Conservation (phyloP, 2,888 invertebrate species). For the Sinhomidia bicolor region DNA sequence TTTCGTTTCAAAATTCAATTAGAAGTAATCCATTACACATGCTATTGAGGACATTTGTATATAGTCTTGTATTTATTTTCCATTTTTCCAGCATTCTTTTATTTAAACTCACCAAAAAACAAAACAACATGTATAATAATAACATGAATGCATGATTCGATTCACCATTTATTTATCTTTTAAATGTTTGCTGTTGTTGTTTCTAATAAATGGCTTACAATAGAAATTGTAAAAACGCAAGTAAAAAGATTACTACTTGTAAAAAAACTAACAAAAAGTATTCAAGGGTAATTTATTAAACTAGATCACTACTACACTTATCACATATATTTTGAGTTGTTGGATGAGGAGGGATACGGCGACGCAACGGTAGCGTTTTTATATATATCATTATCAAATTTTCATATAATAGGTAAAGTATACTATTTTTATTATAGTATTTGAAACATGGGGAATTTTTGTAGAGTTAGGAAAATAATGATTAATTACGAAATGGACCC, state of each 20-base stretch:
- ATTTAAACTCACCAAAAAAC: background rate
- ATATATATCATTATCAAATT: too few species aligned
- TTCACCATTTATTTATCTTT: background rate
- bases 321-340: conserved; percentile 39
- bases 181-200: background rate
- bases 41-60: background rate
- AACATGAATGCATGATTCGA: background rate
- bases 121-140: conserved; percentile 9
- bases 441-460: too few species aligned
- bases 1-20: background rate
- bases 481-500: too few species aligned
- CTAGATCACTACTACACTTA: conserved; percentile 22
- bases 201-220: conserved; percentile 14
- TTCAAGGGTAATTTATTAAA: background rate
- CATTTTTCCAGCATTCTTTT: background rate
- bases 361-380: background rate
- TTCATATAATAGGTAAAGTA: too few species aligned
- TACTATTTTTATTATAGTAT: too few species aligned
- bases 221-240: conserved; percentile 2
- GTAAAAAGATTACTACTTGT: conserved; percentile 1
- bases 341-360: background rate
- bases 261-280: conserved; percentile 37
- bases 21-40: background rate
- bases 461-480: too few species aligned
- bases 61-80: background rate